Evolutionary conservation across 1,140 invertebrate species (phyloP).

Genomic region (Hypothenemus hampei): DNA sequence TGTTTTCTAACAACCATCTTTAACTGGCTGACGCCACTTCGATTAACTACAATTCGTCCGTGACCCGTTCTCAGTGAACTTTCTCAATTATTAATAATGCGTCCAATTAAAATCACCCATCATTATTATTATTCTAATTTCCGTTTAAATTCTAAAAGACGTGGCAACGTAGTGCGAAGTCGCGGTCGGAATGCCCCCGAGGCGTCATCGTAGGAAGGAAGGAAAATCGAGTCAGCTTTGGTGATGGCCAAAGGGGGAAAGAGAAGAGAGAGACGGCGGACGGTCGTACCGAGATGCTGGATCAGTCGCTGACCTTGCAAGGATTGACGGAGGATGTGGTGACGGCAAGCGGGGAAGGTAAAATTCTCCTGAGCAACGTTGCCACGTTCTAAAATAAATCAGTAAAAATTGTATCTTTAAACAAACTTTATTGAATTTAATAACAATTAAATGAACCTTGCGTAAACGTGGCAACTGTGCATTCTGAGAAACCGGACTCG

Average conservation of each 20-base stretch:
- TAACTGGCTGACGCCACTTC: conserved; percentile 21
- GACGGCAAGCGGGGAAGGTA: conserved; percentile 16
- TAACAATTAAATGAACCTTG: too few species aligned
- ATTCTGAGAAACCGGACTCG: conserved; percentile 23
- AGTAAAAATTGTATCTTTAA: too few species aligned
- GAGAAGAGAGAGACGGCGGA: conserved; percentile 36
- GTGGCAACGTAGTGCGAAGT: conserved; percentile 15
- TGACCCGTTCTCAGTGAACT: conserved; percentile 18
- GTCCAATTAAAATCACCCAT: conserved; percentile 3
- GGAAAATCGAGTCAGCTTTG: conserved; percentile 32
- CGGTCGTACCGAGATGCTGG: conserved; percentile 35
- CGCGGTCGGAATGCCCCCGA: conserved; percentile 20
- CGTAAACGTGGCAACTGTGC: conserved; percentile 4
- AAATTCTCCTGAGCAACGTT: conserved; percentile 26
- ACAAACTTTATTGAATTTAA: too few species aligned
- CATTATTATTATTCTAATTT: not conserved
- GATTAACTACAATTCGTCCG: conserved; percentile 15
- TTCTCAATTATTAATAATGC: too few species aligned
- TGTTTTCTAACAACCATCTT: too few species aligned
- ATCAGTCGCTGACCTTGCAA: conserved; percentile 44
- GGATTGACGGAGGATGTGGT: too few species aligned
- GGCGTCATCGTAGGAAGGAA: conserved; percentile 29
- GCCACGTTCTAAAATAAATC: too few species aligned
- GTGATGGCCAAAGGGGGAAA: too few species aligned
- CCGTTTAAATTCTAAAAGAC: not conserved